Evolutionary conservation across 2,113 vertebrate genomes (phyloP), one percentile per base, ranked within the genome.

Genomic region (Beaufortia kweichowensis): DNA sequence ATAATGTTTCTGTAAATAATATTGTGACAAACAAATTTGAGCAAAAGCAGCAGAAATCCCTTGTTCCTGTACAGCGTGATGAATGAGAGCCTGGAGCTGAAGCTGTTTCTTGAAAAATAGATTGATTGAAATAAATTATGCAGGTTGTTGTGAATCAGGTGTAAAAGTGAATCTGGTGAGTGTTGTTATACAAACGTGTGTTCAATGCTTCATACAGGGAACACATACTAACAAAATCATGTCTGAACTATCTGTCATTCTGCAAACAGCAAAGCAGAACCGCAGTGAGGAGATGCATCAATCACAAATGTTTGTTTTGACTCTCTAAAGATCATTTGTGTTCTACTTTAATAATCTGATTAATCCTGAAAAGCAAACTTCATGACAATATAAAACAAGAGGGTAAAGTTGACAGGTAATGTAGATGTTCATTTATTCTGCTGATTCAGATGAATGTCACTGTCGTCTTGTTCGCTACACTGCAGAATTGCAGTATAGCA

Each of bases 41-140:
- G 11, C 35, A 46, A 28, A 29, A 24, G 12, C 11, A n/a, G n/a
- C 6, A 17, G 41, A 48, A 48, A 67, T n/a, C 26, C 7, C 17
- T 35, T 21, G 43, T 41, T 46, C 39, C 6, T 12, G n/a, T 62
- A 46, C 1, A 21, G 26, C 14, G 17, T n/a, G 17, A 31, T n/a
- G 26, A 12, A 17, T 17, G 11, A 14, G 9, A 41, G 21, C 12
- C 17, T 15, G n/a, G 41, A 29, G 33, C 17, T 21, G 57, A 31
- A 62, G 21, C 17, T 26, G 41, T 46, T 5, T 19, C 4, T 60
- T n/a, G 28, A 63, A 46, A 78, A 72, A 46, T 65, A 33, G 24
- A 59, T 57, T 55, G 39, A 66, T 57, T 66, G 62, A 50, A 28
- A 50, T 41, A 15, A 74, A 50, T 74, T 41, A 74, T 35, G 35